Conservation (phyloP, 2,113 vertebrate genomes). For the Pygoscelis adeliae region DNA sequence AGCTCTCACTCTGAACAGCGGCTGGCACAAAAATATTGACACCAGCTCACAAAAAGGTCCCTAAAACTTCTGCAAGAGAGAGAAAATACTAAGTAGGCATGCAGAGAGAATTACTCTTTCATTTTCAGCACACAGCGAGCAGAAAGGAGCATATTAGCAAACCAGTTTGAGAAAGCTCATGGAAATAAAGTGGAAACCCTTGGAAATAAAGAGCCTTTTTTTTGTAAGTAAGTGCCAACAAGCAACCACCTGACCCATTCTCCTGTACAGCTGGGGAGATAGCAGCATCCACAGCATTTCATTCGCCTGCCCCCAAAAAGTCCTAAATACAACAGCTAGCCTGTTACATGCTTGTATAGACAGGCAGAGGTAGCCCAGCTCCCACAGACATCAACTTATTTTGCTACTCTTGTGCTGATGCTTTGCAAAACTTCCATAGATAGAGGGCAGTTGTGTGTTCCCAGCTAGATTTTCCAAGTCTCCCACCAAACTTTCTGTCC, state of each 20-base stretch:
- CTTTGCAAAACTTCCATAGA: background rate
- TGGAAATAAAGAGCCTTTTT: background rate
- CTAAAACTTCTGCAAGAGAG: background rate
- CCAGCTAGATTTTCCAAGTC: background rate
- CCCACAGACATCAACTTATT: background rate
- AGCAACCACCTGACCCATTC: background rate
- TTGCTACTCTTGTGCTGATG: background rate
- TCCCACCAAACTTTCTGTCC: background rate
- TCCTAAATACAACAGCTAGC: background rate
- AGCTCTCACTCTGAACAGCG: background rate
- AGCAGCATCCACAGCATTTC: background rate
- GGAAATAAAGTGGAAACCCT: background rate
- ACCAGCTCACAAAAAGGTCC: background rate
- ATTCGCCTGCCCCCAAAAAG: background rate
- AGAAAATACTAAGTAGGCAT: background rate
- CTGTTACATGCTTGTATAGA: background rate
- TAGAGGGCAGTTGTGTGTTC: rapidly evolving
- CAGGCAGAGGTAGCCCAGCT: background rate
- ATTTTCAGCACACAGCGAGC: background rate
- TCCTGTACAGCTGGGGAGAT: background rate
- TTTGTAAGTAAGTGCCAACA: background rate
- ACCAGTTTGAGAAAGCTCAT: background rate
- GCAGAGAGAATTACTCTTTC: background rate
- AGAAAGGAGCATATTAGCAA: background rate
- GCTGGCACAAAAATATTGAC: background rate